A percentile compares a stretch with the other conserved stretches of the same genome.
phyloP scores from a whole-genome alignment of 53 echinoderm and acorn worm species.

The Luidia sarsii region DNA sequence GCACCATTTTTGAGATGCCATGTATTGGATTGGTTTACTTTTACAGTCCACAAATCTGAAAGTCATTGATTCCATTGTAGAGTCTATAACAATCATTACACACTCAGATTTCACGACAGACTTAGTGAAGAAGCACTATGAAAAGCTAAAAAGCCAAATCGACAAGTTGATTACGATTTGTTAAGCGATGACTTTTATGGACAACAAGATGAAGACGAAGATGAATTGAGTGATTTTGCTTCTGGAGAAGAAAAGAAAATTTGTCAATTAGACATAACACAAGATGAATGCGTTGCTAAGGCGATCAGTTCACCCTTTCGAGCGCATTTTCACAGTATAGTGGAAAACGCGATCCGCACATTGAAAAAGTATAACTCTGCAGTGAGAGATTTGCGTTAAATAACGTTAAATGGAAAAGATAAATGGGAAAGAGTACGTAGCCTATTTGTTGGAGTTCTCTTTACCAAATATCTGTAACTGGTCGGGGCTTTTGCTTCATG shows the following conservation, averaged over 20 bases:
- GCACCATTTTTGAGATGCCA: not conserved
- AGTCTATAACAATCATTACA: not conserved
- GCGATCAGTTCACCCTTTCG: not conserved
- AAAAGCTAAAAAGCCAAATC: not conserved
- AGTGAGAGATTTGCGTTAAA: too few species aligned
- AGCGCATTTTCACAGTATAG: not conserved
- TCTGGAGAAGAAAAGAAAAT: not conserved
- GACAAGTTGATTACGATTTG: not conserved
- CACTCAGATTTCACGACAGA: not conserved
- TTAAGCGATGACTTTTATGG: not conserved
- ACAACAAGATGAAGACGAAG: not conserved
- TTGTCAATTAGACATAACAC: not conserved
- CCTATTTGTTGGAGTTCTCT: too few species aligned
- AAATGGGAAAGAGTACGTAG: too few species aligned
- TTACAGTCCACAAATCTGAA: not conserved
- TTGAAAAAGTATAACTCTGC: not conserved
- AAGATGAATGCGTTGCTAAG: not conserved
- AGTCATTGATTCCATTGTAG: not conserved
- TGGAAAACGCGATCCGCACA: not conserved
- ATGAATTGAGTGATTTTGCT: not conserved
- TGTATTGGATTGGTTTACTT: not conserved
- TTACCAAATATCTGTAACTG: too few species aligned
- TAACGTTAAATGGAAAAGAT: too few species aligned
- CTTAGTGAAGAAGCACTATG: not conserved
- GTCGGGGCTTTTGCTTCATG: too few species aligned